A percentile compares a stretch with the other conserved stretches of the same genome.
phyloP scores from a whole-genome alignment of 2,113 vertebrate species.

The Mohoua ochrocephala region DNA sequence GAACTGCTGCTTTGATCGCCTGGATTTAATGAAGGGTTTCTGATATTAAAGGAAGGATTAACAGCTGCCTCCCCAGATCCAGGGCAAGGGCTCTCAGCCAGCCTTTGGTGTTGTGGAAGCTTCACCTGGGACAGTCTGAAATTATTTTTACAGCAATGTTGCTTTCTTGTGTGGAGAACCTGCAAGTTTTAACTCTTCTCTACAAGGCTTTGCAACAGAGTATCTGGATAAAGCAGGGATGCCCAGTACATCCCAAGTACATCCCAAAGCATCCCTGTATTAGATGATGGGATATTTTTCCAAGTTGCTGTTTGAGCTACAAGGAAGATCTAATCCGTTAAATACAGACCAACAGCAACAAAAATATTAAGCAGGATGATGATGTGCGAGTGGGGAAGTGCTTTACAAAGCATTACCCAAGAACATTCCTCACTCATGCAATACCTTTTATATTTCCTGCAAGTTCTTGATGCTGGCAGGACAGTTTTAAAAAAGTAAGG shows the following conservation, averaged over 20 bases:
- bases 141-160: neutral
- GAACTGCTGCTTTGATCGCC: neutral
- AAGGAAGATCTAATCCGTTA: neutral
- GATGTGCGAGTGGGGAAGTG: neutral
- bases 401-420: neutral
- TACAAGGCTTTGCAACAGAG: neutral
- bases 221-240: neutral
- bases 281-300: neutral
- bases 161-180: neutral
- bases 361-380: neutral
- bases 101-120: neutral
- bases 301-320: neutral
- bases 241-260: neutral
- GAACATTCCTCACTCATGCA: neutral
- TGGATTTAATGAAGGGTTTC: neutral
- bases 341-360: neutral
- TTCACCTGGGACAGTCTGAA: neutral
- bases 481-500: neutral
- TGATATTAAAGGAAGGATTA: neutral
- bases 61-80: neutral
- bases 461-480: neutral
- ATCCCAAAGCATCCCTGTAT: neutral
- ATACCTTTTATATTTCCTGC: neutral
- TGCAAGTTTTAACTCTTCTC: neutral
- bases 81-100: neutral